Evolutionary conservation across 2,797 vertebrate species (phyloP), one percentile per base, ranked within the genome.

Genomic region (Aldrovandia affinis): DNA sequence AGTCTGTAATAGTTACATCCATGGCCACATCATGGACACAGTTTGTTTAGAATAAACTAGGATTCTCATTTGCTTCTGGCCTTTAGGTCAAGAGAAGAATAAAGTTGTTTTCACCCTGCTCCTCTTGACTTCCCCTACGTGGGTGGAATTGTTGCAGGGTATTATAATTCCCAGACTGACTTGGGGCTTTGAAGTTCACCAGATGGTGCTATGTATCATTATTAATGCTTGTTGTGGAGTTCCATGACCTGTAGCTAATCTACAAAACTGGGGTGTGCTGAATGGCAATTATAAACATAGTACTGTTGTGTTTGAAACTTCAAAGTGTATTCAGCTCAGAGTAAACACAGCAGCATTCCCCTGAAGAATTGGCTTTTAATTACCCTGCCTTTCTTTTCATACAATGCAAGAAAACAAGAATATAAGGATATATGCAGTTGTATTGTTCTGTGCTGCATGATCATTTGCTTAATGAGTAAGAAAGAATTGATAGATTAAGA

Each of bases 221-320:
- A 94, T 94, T 95, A 92, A 94, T 90, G 89, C 90, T 93, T 86
- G 85, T 87, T 89, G 90, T 93, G 93, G 88, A 87, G 91, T 92
- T 92, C 91, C 90, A 88, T 93, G 94, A 94, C 94, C 94, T 94
- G 94, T 94, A 94, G 94, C 93, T 94, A 94, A 93, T 89, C 87
- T 83, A 88, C 89, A 90, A 88, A 92, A 91, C 92, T 86, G 89
- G 89, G 88, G 88, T 91, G 88, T 90, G 89, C 89, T 91, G 90
- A 91, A 91, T 92, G 90, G 91, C 90, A 86, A 92, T 89, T 89
- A 88, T 88, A 90, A 91, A 92, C 87, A 91, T 85, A 84, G 84
- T 78, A 89, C 88, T 80, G 61, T 79, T 55, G 78, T 84, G 89
- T 91, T 90, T 88, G 82, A 91, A 89, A 92, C 90, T 86, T 92